Conservation (phyloP, 2,888 invertebrate species). For the Balanococcus diminutus region DNA sequence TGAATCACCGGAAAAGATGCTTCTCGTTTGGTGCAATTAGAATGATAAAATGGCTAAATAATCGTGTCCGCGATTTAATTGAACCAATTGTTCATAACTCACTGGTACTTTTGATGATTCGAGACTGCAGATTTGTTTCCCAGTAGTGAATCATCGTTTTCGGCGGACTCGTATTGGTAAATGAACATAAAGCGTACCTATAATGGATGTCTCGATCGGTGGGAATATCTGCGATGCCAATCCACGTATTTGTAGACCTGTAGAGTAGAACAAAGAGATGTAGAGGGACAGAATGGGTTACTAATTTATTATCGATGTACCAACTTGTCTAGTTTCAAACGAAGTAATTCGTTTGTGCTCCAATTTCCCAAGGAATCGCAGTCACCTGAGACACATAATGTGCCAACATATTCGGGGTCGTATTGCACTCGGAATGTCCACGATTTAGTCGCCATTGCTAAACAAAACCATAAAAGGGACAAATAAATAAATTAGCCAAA, state of each 20-base stretch:
- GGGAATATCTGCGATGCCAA: slow-evolving; percentile 70
- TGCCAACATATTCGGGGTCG: not conserved
- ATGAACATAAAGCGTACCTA: slow-evolving; percentile 69
- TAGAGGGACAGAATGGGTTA: not conserved
- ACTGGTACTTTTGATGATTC: slow-evolving; percentile 64
- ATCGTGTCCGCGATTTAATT: not conserved
- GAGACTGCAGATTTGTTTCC: slow-evolving; percentile 78
- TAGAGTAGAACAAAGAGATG: not conserved
- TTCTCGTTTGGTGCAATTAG: not conserved
- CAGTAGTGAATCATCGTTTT: slow-evolving; percentile 63
- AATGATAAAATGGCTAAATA: not conserved
- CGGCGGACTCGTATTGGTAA: not conserved
- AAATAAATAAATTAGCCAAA: not conserved
- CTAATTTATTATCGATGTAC: slow-evolving; percentile 57
- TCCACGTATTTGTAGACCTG: slow-evolving; percentile 66
- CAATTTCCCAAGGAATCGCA: slow-evolving; percentile 74
- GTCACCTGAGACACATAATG: slow-evolving; percentile 73
- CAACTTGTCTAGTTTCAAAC: slow-evolving; percentile 63
- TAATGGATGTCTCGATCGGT: slow-evolving; percentile 72
- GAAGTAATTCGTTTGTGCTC: slow-evolving; percentile 64
- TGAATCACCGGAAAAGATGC: not conserved
- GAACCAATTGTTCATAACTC: not conserved
- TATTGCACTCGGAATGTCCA: slow-evolving; percentile 29
- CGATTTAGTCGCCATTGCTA: slow-evolving; percentile 1
- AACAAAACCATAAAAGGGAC: not conserved